These are phyloP conservation scores for Helicorthomorpha holstii DNA, from an alignment of 1,140 invertebrate genomes.

Conservation along the genomic window DNA sequence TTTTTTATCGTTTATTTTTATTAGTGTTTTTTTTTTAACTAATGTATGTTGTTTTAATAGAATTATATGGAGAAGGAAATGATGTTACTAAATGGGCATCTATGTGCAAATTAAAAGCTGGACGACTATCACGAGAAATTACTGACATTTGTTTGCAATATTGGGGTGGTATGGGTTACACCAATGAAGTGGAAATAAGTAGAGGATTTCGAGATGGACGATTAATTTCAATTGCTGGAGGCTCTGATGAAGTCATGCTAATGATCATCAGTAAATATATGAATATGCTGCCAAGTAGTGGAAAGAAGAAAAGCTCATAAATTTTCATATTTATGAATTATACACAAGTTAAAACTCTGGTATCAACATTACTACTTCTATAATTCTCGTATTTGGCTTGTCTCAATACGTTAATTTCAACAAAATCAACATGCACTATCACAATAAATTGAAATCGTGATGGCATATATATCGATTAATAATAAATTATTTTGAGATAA, in stretches of 20 bases:
- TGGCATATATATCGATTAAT: too few species aligned
- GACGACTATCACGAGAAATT: constrained; percentile 31
- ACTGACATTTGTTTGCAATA: constrained; percentile 41
- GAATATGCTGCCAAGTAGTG: constrained; percentile 18
- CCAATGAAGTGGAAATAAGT: constrained; percentile 31
- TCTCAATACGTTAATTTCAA: too few species aligned
- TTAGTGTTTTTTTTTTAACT: neutral
- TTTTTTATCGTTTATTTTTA: neutral
- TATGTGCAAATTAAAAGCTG: constrained; percentile 39
- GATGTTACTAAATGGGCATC: constrained; percentile 39
- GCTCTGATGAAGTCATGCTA: constrained; percentile 44
- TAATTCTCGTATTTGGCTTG: too few species aligned
- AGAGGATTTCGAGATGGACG: constrained; percentile 34
- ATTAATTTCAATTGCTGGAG: constrained; percentile 37
- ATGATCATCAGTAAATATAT: constrained; percentile 39
- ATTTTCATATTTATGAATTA: too few species aligned
- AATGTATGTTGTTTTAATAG: constrained; percentile 13
- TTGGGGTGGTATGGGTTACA: constrained; percentile 46
- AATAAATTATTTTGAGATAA: too few species aligned
- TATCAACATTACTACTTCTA: too few species aligned
- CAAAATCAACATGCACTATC: too few species aligned
- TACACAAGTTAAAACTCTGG: too few species aligned
- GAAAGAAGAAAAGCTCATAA: too few species aligned
- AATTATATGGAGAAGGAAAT: constrained; percentile 29
- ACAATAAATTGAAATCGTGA: too few species aligned